A percentile compares a stretch with the other conserved stretches of the same genome.
These are phyloP conservation scores for Ploceus nigricollis DNA, from an alignment of 2,113 vertebrate genomes.

Conservation along the genomic window DNA sequence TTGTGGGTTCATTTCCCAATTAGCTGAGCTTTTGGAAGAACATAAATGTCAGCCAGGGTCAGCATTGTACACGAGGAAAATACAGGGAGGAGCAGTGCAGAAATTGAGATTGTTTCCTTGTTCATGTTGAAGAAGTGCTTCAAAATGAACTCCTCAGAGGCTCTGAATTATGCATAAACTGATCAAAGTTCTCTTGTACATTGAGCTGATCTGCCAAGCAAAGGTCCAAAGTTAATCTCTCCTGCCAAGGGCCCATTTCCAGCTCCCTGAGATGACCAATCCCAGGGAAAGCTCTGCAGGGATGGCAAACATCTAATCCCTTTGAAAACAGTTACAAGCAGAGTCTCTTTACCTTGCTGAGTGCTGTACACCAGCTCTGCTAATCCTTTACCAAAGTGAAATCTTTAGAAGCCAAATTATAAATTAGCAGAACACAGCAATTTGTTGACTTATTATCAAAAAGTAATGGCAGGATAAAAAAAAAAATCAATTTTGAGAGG, in stretches of 20 bases:
- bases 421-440: not conserved
- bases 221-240: not conserved
- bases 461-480: not conserved
- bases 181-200: not conserved
- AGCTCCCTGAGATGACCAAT: not conserved
- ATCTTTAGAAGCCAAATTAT: not conserved
- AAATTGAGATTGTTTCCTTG: not conserved
- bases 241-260: not conserved
- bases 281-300: not conserved
- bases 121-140: not conserved
- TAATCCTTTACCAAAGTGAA: not conserved
- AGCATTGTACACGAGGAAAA: not conserved
- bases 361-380: not conserved
- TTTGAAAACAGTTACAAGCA: not conserved
- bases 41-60: not conserved
- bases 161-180: not conserved
- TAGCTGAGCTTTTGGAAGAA: not conserved
- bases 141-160: not conserved
- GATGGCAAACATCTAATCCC: not conserved
- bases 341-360: not conserved
- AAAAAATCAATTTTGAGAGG: not conserved
- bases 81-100: not conserved
- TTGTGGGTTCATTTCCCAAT: not conserved
- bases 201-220: not conserved
- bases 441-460: slow-evolving; percentile 3